A percentile compares a stretch with the other conserved stretches of the same genome.
Evolutionary conservation across 2,113 vertebrate genomes (phyloP).

Genomic region (Etia nguti): DNA sequence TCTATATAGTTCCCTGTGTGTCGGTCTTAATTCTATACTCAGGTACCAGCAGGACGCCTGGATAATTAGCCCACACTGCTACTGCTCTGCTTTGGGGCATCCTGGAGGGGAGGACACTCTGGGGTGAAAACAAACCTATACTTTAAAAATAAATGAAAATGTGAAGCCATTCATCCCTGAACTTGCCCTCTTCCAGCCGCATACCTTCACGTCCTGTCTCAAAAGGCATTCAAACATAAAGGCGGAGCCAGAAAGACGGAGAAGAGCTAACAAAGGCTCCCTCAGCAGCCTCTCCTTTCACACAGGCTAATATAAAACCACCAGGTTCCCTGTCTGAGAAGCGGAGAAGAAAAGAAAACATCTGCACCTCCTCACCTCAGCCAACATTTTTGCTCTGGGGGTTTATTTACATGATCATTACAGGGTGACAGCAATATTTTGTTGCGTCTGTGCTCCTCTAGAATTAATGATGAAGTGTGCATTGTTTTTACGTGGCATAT

Average conservation of each 20-base stretch:
- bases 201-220: slow-evolving; percentile 50
- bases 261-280: slow-evolving; percentile 27
- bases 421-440: background rate
- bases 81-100: background rate
- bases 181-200: slow-evolving; percentile 19
- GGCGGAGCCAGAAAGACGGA: slow-evolving; percentile 20
- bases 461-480: background rate
- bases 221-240: slow-evolving; percentile 46
- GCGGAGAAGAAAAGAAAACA: background rate
- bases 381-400: background rate
- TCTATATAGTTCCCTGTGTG: background rate
- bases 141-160: slow-evolving; percentile 27
- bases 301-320: slow-evolving; percentile 35
- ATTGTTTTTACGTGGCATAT: background rate
- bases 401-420: background rate
- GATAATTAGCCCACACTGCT: background rate
- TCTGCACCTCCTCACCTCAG: background rate
- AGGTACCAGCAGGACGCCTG: background rate
- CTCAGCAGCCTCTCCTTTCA: slow-evolving; percentile 20
- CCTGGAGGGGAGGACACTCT: background rate
- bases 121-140: slow-evolving; percentile 19
- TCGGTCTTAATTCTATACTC: background rate
- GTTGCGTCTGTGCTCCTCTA: background rate
- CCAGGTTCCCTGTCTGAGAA: slow-evolving; percentile 3
- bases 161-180: slow-evolving; percentile 27